Percentiles rank a stretch among this genome's conserved stretches.
Evolutionary conservation across 2,113 vertebrate species (phyloP).

Genomic region (Paradoxurus hermaphroditus): DNA sequence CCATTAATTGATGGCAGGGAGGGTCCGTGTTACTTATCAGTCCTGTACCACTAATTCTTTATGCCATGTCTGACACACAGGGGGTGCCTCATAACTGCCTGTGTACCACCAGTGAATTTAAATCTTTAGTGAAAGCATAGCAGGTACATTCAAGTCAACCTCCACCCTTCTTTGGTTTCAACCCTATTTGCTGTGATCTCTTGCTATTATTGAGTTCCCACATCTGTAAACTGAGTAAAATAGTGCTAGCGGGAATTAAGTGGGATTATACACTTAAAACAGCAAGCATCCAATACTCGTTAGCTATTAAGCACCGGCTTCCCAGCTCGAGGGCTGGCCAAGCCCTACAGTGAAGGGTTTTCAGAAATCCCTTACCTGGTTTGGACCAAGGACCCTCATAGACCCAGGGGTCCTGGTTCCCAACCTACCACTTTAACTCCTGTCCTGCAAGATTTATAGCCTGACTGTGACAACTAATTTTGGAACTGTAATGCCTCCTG

Average conservation of each 20-base stretch:
- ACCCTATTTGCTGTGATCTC: neutral
- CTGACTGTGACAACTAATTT: constrained; percentile 76
- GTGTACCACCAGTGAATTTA: neutral
- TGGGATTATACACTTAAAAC: constrained; percentile 12
- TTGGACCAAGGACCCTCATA: neutral
- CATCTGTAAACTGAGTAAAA: neutral
- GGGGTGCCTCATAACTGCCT: neutral
- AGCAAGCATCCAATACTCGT: neutral
- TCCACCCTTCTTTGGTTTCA: neutral
- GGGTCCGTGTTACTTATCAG: neutral
- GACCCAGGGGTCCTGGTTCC: constrained; percentile 56
- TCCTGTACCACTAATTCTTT: neutral
- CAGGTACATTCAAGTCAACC: neutral
- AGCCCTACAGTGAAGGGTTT: neutral
- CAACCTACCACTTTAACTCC: neutral
- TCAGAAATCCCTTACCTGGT: neutral
- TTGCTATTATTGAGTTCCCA: neutral
- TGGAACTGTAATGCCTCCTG: constrained; percentile 75
- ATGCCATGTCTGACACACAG: neutral
- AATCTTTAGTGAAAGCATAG: neutral
- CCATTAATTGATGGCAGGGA: neutral
- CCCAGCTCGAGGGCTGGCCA: neutral
- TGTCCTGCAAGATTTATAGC: constrained; percentile 69
- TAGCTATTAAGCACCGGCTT: neutral
- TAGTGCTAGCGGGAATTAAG: neutral